A percentile compares a stretch with the other conserved stretches of the same genome.
These are phyloP conservation scores for Eupithecia insigniata DNA, from an alignment of 2,888 invertebrate species.

Conservation along the genomic window DNA sequence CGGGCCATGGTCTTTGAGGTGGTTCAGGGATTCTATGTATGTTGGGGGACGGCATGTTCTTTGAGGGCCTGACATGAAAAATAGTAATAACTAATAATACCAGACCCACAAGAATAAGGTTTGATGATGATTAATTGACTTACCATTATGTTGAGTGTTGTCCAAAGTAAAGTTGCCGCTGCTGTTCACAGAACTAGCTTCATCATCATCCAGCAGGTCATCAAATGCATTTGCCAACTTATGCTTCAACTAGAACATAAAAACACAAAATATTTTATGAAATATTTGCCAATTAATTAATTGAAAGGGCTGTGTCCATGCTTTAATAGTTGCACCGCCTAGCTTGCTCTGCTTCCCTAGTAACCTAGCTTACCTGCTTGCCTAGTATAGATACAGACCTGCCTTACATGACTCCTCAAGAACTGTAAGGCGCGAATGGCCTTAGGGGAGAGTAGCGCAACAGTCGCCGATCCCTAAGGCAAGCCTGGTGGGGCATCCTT, in stretches of 20 bases:
- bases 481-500: too few relatives aligned
- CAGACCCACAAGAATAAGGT: background rate
- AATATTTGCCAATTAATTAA: background rate
- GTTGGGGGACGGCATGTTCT: slow-evolving; percentile 71
- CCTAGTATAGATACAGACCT: too few relatives aligned
- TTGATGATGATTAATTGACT: slow-evolving; percentile 33
- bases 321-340: too few relatives aligned
- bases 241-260: slow-evolving; percentile 81
- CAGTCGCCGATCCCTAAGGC: too few relatives aligned
- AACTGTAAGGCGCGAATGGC: too few relatives aligned
- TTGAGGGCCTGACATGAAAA: slow-evolving; percentile 53
- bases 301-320: too few relatives aligned
- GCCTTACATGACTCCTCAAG: too few relatives aligned
- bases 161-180: slow-evolving; percentile 78
- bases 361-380: too few relatives aligned
- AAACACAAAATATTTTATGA: background rate
- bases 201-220: slow-evolving; percentile 87
- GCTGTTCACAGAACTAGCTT: slow-evolving; percentile 85
- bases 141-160: slow-evolving; percentile 69
- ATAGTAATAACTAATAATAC: background rate
- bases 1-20: slow-evolving; percentile 68
- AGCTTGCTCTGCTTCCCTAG: too few relatives aligned
- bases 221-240: slow-evolving; percentile 87
- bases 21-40: slow-evolving; percentile 74
- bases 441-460: too few relatives aligned